Evolutionary conservation across 1,140 invertebrate species (phyloP).

Genomic region (Lordiphosa mommai): DNA sequence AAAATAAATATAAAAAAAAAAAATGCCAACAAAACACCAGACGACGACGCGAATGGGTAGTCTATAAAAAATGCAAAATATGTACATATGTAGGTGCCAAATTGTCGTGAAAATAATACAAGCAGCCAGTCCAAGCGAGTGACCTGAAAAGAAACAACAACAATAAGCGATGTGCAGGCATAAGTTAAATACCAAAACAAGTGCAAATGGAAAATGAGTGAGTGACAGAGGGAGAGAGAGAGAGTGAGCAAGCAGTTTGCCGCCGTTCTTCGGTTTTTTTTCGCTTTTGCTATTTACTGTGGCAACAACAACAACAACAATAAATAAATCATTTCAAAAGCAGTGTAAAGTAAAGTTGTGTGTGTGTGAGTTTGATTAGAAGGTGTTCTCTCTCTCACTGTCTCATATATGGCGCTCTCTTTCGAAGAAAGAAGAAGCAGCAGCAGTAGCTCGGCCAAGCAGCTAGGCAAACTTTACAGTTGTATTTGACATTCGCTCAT

Average conservation of each 20-base stretch:
- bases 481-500: constrained; percentile 16
- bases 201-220: neutral
- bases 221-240: neutral
- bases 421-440: neutral
- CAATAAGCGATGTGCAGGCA: constrained; percentile 3
- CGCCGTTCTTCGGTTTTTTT: neutral
- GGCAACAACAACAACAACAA: constrained; percentile 9
- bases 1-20: neutral
- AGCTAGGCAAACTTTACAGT: constrained; percentile 2
- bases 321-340: constrained; percentile 35
- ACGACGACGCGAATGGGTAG: neutral
- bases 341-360: constrained; percentile 2
- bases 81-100: neutral
- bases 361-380: constrained; percentile 34
- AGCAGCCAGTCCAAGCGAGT: neutral
- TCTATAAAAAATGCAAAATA: neutral
- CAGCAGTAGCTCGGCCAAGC: neutral
- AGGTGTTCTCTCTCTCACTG: constrained; percentile 40
- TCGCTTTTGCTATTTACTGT: constrained; percentile 8
- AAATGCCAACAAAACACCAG: neutral
- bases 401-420: neutral
- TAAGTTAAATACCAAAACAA: constrained; percentile 5
- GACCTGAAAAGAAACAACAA: constrained; percentile 9
- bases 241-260: neutral
- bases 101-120: neutral